Evolutionary conservation across 1,140 invertebrate species (phyloP).

Genomic region (Pissodes strobi): DNA sequence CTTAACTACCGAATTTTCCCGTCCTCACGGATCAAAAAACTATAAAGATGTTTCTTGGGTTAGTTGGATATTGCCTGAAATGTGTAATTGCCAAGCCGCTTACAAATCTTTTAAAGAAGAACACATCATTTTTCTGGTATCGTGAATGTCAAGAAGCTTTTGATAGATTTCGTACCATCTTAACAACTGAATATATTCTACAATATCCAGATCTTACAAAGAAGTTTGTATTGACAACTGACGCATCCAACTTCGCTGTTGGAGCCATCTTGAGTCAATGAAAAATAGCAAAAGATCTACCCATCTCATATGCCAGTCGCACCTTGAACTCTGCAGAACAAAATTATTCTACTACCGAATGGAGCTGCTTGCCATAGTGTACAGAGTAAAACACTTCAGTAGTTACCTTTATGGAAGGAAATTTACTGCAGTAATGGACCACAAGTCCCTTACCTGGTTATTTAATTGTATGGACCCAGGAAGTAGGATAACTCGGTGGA

Average conservation of each 20-base stretch:
- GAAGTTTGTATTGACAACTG: constrained; percentile 51
- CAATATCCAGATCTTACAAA: constrained; percentile 49
- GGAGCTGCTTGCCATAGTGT: constrained; percentile 39
- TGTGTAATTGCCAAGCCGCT: too few species aligned
- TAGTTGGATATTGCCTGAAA: constrained; percentile 43
- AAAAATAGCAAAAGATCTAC: constrained; percentile 39
- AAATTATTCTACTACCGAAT: constrained; percentile 41
- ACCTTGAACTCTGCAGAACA: constrained; percentile 46
- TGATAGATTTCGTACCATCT: constrained; percentile 32
- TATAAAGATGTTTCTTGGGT: constrained; percentile 43
- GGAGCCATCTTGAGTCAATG: constrained; percentile 49
- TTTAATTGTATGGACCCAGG: constrained; percentile 54
- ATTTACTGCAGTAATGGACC: constrained; percentile 40
- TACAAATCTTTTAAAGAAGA: constrained; percentile 40
- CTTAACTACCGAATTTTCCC: constrained; percentile 40
- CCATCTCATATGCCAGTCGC: constrained; percentile 45
- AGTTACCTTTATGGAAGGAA: constrained; percentile 38
- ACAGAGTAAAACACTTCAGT: constrained; percentile 28
- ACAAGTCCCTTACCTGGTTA: constrained; percentile 46
- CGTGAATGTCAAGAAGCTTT: constrained; percentile 35
- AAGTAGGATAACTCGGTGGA: constrained; percentile 56
- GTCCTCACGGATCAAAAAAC: constrained; percentile 39
- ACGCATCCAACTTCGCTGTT: constrained; percentile 48
- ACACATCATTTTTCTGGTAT: constrained; percentile 34
- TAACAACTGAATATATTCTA: constrained; percentile 34